Evolutionary conservation across 2,888 invertebrate species (phyloP), one percentile per base, ranked within the genome.

Genomic region (Icerya purchasi): DNA sequence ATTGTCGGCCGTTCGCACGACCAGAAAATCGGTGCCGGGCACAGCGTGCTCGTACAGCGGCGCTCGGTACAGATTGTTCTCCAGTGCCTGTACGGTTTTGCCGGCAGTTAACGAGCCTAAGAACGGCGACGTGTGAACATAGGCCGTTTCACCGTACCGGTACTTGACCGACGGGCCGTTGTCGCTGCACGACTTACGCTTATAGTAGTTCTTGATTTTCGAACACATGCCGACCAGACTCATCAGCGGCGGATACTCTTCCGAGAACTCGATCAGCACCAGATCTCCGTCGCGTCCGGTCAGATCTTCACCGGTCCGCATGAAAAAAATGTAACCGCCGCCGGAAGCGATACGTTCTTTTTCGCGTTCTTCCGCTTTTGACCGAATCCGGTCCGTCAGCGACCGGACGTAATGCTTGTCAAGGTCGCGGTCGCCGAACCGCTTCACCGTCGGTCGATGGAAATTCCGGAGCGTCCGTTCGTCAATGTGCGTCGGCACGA

Each of bases 171-270:
- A 87, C 0, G 93, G 91, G 0, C 85, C 86, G 22, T 78, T 77
- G 70, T 89, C 88, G 70, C 96, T 97, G 0, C 87, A 91, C 2
- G 94, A 89, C 70, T 88, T 91, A 68, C 96, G 77, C 72, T 97
- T 97, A 72, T 94, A 97, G 70, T 98, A 98, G 72, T 98, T 99
- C 73, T 96, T 94, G 62, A 99, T 82, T 74, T 94, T 93, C 0
- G 93, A 89, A 67, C 96, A 96, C 98, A 99, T 98, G 64, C 98
- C 98, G 56, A 89, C 84, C 76, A 97, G 96, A 72, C 89, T 92
- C 75, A 97, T 81, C 19, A 99, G 77, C 0, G 97, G 96, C 0
- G 98, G 97, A 75, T 92, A 92, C 70, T 99, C 97, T 70, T 99
- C 98, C 63, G 91, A 91, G 73, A 93, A 97, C 73, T 99, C 98